Percentiles rank a stretch among this genome's conserved stretches.
Evolutionary conservation across 2,797 vertebrate genomes (phyloP).

Genomic region (Protonibea diacanthus): DNA sequence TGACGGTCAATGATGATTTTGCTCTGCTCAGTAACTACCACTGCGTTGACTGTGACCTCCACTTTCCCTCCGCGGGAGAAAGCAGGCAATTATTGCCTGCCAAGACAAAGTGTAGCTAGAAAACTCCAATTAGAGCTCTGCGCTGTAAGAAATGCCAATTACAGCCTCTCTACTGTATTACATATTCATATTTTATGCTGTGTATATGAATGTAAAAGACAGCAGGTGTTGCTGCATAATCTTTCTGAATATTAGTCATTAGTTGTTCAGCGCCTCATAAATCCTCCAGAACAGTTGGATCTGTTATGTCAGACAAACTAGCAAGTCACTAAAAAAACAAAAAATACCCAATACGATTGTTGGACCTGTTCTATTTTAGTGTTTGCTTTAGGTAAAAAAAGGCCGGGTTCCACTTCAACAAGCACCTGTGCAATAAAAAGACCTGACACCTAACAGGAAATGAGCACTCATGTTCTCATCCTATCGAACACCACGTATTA

Average conservation of each 20-base stretch:
- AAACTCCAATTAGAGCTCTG: constrained; percentile 63
- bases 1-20: constrained; percentile 42
- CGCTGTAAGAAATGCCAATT: constrained; percentile 56
- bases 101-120: constrained; percentile 49
- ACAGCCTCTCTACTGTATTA: constrained; percentile 40
- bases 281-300: constrained; percentile 37
- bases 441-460: constrained; percentile 58
- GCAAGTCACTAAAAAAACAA: not conserved
- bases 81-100: constrained; percentile 56
- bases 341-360: not conserved
- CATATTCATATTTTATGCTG: constrained; percentile 52
- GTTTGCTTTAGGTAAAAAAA: constrained; percentile 10
- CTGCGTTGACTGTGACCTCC: constrained; percentile 62
- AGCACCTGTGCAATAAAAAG: constrained; percentile 45
- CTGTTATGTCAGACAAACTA: constrained; percentile 49
- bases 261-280: constrained; percentile 46
- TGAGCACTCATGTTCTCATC: constrained; percentile 46
- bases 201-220: constrained; percentile 37
- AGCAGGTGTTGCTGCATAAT: constrained; percentile 51
- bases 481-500: constrained; percentile 3
- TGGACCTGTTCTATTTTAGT: constrained; percentile 10
- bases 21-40: constrained; percentile 32
- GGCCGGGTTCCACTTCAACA: constrained; percentile 3
- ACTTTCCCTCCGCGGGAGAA: constrained; percentile 46
- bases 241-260: constrained; percentile 61